A percentile compares a stretch with the other conserved stretches of the same genome.
Evolutionary conservation across 2,113 vertebrate genomes (phyloP).

Genomic region (Lepisosteus osseus): DNA sequence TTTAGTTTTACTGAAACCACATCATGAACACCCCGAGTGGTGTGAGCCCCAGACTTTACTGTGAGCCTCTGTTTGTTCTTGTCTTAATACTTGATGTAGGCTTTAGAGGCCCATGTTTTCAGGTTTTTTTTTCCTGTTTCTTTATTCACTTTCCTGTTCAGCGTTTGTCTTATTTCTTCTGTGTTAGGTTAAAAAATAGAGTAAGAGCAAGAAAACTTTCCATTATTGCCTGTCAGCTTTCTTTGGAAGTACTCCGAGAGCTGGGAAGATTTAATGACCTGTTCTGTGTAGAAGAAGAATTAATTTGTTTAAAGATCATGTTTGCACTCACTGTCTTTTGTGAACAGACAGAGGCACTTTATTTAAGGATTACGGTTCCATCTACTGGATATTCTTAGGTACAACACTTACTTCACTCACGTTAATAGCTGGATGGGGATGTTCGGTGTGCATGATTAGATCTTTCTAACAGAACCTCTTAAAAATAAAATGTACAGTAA

Average conservation of each 20-base stretch:
- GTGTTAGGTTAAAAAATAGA: neutral
- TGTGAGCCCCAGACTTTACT: too few relatives aligned
- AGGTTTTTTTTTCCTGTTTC: neutral
- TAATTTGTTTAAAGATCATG: conserved; percentile 25
- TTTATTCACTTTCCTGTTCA: neutral
- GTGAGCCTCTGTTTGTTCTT: too few relatives aligned
- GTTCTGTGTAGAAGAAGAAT: conserved; percentile 13
- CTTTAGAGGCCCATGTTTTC: too few relatives aligned
- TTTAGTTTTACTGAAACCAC: too few relatives aligned
- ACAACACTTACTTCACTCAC: neutral
- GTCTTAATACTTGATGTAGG: too few relatives aligned
- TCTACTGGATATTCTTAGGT: neutral
- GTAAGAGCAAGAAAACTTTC: neutral
- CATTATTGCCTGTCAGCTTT: conserved; percentile 1
- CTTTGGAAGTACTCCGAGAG: neutral
- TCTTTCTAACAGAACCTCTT: too few relatives aligned
- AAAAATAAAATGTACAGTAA: too few relatives aligned
- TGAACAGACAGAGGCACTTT: neutral
- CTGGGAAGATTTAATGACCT: conserved; percentile 19
- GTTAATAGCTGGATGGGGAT: too few relatives aligned
- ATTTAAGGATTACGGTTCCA: conserved; percentile 15
- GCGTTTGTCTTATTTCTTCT: neutral
- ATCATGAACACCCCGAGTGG: too few relatives aligned
- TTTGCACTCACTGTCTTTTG: conserved; percentile 6
- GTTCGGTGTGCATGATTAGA: too few relatives aligned